phyloP scores from a whole-genome alignment of 2,113 vertebrate species.

The Scatophagus argus region DNA sequence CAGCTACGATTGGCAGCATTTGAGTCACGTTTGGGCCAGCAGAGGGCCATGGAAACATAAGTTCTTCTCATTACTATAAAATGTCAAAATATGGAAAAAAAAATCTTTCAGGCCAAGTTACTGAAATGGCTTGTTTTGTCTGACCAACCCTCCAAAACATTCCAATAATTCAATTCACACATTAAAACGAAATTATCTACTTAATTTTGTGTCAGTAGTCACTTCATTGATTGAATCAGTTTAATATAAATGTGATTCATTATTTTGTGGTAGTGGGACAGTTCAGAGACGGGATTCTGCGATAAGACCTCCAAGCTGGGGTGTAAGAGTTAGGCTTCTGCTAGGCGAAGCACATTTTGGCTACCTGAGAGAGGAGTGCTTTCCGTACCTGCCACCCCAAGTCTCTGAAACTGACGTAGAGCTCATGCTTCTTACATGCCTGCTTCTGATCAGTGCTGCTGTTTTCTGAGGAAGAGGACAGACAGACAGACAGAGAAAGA shows the following conservation, averaged over 20 bases:
- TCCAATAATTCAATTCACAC: too few species aligned
- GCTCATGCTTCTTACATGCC: slow-evolving; percentile 96
- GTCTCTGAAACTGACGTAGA: slow-evolving; percentile 97
- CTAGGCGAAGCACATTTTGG: background rate
- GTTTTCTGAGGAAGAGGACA: slow-evolving; percentile 85
- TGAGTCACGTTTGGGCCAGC: background rate
- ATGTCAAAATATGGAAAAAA: background rate
- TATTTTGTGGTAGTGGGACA: background rate
- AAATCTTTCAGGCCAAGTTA: background rate
- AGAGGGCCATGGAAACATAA: background rate
- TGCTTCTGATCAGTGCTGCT: slow-evolving; percentile 94
- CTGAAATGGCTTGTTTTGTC: background rate
- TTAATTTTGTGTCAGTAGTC: too few species aligned
- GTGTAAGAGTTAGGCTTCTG: background rate
- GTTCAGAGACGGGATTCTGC: slow-evolving; percentile 1
- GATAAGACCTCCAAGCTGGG: slow-evolving; percentile 12
- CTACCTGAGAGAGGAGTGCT: background rate
- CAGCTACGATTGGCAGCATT: background rate
- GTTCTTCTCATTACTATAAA: background rate
- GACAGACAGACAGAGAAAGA: slow-evolving; percentile 34
- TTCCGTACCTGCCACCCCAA: slow-evolving; percentile 95
- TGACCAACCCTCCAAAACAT: background rate
- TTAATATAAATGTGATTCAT: too few species aligned
- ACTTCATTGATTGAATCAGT: too few species aligned
- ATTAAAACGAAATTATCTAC: too few species aligned